A percentile compares a stretch with the other conserved stretches of the same genome.
These are phyloP conservation scores for silkworm (Bombyx mori) DNA, from an alignment of 1,140 invertebrate genomes.

Conservation along the genomic window DNA sequence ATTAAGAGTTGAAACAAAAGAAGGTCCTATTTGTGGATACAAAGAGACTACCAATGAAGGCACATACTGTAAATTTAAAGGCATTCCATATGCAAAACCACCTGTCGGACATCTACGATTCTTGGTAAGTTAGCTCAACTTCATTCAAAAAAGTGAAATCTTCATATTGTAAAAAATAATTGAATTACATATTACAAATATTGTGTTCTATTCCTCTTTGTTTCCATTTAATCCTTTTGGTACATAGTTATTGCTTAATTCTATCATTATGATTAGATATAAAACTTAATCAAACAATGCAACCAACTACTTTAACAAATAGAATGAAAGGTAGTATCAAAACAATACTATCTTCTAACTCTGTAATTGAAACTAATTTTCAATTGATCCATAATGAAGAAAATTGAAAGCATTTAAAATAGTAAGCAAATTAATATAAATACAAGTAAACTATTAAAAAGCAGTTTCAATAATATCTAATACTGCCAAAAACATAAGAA, in stretches of 20 bases:
- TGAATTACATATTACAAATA: neutral
- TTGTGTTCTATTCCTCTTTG: neutral
- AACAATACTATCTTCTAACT: too few species aligned
- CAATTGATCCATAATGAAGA: too few species aligned
- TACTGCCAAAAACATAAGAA: too few species aligned
- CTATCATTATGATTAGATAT: neutral
- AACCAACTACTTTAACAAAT: too few species aligned
- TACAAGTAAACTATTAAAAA: too few species aligned
- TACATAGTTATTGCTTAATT: too few species aligned
- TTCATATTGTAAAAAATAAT: neutral
- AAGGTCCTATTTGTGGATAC: constrained; percentile 46
- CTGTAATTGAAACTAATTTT: too few species aligned
- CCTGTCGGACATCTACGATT: constrained; percentile 73
- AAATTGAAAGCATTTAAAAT: too few species aligned
- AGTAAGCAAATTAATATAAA: too few species aligned
- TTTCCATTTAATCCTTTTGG: neutral
- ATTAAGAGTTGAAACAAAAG: constrained; percentile 27
- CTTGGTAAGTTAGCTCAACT: constrained; percentile 46
- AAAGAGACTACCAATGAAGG: constrained; percentile 31
- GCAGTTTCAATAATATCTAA: too few species aligned
- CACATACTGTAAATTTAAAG: constrained; percentile 70
- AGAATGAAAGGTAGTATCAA: too few species aligned
- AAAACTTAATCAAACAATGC: neutral
- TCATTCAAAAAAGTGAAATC: neutral
- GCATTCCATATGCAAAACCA: constrained; percentile 75